Evolutionary conservation across 2,113 vertebrate species (phyloP).

Genomic region (Trematocara marginatum): DNA sequence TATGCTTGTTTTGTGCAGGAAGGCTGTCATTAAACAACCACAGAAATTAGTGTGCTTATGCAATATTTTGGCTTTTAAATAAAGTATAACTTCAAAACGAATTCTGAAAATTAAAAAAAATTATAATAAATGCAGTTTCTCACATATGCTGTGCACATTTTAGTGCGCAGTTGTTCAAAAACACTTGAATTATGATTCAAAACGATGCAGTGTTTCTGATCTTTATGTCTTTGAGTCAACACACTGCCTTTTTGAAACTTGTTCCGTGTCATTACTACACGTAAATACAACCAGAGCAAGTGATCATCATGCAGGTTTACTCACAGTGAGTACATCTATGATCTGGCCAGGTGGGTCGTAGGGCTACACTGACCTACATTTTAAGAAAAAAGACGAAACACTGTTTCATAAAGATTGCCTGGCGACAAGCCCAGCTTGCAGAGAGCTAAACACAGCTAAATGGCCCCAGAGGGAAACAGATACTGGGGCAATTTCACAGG

Average conservation of each 20-base stretch:
- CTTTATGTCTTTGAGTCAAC: neutral
- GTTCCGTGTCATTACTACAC: neutral
- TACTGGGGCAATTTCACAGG: slow-evolving; percentile 42
- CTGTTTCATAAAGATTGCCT: slow-evolving; percentile 35
- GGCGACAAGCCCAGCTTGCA: slow-evolving; percentile 35
- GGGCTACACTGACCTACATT: slow-evolving; percentile 20
- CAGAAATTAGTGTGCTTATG: neutral
- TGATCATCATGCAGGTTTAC: neutral
- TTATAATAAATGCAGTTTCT: neutral
- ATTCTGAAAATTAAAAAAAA: neutral
- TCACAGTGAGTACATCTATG: neutral
- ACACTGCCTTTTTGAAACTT: neutral
- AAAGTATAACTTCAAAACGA: neutral
- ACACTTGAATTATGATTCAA: neutral
- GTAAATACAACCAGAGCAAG: neutral
- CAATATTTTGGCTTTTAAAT: neutral
- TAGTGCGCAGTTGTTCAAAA: neutral
- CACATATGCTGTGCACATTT: neutral
- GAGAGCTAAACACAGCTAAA: slow-evolving; percentile 51
- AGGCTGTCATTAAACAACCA: neutral
- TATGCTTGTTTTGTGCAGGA: neutral
- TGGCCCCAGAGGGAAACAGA: slow-evolving; percentile 40
- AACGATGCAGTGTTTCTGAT: neutral
- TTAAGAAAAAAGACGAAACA: slow-evolving; percentile 28
- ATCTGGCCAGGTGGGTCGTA: neutral